Base-by-base conservation (phyloP, 1,140 invertebrate species). In the Asbolus verrucosus region DNA sequence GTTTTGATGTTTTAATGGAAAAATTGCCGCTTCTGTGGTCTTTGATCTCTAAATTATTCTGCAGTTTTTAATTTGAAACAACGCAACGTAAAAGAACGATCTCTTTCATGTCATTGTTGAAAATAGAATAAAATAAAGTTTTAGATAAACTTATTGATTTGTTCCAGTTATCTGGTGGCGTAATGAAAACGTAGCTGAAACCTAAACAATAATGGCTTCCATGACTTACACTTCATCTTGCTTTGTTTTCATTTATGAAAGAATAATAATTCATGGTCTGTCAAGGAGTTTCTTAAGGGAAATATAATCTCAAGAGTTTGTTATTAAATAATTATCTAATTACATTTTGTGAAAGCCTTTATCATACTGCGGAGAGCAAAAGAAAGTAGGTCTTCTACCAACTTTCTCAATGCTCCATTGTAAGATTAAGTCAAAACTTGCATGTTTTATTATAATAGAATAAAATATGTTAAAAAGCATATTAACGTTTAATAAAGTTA, bases 241-340 rank as follows among this genome's bases (percentile, higher is more conserved):
- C n/a, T n/a, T n/a, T 27, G 24, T 27, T 27, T 27, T 8, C 24
- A 27, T 27, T 27, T 27, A n/a, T n/a, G n/a, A n/a, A n/a, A n/a
- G n/a, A n/a, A n/a, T n/a, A n/a, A n/a, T n/a, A n/a, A n/a, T n/a
- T n/a, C n/a, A n/a, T n/a, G n/a, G n/a, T n/a, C n/a, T n/a, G n/a
- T n/a, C n/a, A n/a, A n/a, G n/a, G n/a, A n/a, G n/a, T n/a, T n/a
- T n/a, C n/a, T n/a, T n/a, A n/a, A n/a, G n/a, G n/a, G n/a, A n/a
- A n/a, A n/a, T n/a, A n/a, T 27, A 18, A 46, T 9, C 8, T 16
- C 9, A 43, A 19, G 0, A 2, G 16, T 9, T 54, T 54, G 1
- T 13, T 21, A 16, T 14, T 24, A 27, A 54, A 27, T 54, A 54
- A 54, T 54, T 54, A 54, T 21, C 9, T 54, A 54, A 54, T 54